These are phyloP conservation scores for Isaurus tuberculatus DNA, from an alignment of 92 coral and sea anemone species.

Conservation along the genomic window DNA sequence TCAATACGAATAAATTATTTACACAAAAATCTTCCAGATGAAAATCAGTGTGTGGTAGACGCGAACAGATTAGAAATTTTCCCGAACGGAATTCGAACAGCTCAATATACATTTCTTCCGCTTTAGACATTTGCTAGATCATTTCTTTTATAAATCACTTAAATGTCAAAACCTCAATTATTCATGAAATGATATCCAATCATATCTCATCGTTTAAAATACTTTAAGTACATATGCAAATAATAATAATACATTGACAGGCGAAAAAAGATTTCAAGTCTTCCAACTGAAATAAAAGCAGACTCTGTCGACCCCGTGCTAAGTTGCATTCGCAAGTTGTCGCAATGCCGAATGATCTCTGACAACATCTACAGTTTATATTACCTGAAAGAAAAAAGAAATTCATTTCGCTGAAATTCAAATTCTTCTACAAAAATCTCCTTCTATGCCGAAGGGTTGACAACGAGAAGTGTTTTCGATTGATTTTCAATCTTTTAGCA, in stretches of 20 bases:
- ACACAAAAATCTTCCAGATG: not conserved
- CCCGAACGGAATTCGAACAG: not conserved
- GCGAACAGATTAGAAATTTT: not conserved
- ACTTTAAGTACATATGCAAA: constrained; percentile 29
- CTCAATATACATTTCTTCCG: not conserved
- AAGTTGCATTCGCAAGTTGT: not conserved
- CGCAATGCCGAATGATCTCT: not conserved
- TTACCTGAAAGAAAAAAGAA: not conserved
- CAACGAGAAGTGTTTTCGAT: not conserved
- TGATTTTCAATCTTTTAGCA: not conserved
- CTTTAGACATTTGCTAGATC: constrained; percentile 35
- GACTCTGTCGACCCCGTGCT: not conserved
- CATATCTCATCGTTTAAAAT: constrained; percentile 9
- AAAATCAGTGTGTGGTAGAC: not conserved
- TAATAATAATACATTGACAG: constrained; percentile 1
- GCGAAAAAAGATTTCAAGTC: not conserved
- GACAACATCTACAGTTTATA: not conserved
- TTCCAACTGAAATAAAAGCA: not conserved
- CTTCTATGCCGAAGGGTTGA: not conserved
- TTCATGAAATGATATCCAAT: constrained; percentile 31
- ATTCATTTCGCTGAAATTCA: not conserved
- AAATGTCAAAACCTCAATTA: constrained; percentile 9
- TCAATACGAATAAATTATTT: constrained; percentile 10
- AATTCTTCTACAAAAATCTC: not conserved
- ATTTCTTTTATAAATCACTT: constrained; percentile 1